A percentile compares a stretch with the other conserved stretches of the same genome.
Conservation (phyloP, 2,113 vertebrate species). For the Laterallus jamaicensis region DNA sequence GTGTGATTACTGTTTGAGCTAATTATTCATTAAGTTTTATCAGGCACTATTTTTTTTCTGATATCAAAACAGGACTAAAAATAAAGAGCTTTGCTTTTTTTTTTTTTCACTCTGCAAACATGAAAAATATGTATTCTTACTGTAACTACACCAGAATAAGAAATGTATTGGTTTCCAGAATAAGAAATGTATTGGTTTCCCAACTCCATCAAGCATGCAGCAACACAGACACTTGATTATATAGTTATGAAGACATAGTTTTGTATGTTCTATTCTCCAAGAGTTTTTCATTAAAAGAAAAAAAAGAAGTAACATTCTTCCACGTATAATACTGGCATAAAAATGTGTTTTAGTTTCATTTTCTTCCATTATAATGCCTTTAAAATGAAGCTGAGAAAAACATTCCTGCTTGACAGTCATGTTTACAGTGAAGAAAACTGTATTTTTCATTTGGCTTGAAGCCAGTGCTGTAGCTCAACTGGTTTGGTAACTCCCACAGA, state of each 20-base stretch:
- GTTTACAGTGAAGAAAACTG: conserved; percentile 65
- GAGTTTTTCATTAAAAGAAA: conserved; percentile 25
- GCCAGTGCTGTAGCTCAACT: conserved; percentile 54
- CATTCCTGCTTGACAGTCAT: conserved; percentile 62
- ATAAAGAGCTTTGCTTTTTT: conserved; percentile 38
- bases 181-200: background rate
- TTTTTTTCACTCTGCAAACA: too few relatives aligned
- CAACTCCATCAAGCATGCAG: background rate
- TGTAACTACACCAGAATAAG: conserved; percentile 16
- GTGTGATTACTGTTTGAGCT: conserved; percentile 18
- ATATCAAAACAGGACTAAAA: conserved; percentile 49
- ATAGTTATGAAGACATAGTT: background rate
- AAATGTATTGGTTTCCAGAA: background rate
- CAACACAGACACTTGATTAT: conserved; percentile 3
- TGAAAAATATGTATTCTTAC: background rate
- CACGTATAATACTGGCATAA: conserved; percentile 41
- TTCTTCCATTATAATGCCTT: conserved; percentile 54
- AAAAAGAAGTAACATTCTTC: background rate
- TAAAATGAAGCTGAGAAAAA: conserved; percentile 66
- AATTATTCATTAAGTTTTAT: conserved; percentile 44
- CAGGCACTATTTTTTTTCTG: background rate
- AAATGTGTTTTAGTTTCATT: conserved; percentile 59
- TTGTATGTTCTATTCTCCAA: background rate
- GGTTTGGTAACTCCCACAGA: conserved; percentile 67
- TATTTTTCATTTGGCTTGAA: conserved; percentile 59